phyloP scores from a whole-genome alignment of 2,113 vertebrate species.

The Heliornis fulica region DNA sequence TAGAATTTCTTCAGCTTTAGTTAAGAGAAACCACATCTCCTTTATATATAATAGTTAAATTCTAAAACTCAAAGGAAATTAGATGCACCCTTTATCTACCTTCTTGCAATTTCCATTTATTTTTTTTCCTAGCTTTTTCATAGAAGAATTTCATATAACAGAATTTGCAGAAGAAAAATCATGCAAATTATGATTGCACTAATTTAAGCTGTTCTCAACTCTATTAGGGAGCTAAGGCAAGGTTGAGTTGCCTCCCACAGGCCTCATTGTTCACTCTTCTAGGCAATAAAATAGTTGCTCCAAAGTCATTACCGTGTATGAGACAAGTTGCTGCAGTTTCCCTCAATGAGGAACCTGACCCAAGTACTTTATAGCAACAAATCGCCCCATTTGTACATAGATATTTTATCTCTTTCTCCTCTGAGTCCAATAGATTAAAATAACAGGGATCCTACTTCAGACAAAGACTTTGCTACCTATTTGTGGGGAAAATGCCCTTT shows the following conservation, averaged over 20 bases:
- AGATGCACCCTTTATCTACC: background rate
- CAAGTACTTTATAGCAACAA: background rate
- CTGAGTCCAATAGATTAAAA: background rate
- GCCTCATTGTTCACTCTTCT: constrained; percentile 2
- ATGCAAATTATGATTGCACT: constrained; percentile 8
- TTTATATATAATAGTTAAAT: background rate
- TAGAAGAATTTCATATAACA: background rate
- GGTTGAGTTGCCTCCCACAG: background rate
- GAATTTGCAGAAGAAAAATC: background rate
- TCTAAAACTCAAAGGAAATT: background rate
- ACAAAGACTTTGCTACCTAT: background rate
- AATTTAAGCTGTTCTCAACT: background rate
- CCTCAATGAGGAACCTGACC: background rate
- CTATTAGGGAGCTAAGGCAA: background rate
- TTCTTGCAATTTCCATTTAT: background rate
- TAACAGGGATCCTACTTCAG: background rate
- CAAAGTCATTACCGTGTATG: background rate
- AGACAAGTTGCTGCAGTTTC: background rate
- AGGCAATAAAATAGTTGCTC: background rate
- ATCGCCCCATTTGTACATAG: background rate
- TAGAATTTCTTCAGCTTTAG: background rate
- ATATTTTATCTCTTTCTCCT: background rate
- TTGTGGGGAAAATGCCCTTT: background rate
- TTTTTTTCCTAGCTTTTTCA: background rate
- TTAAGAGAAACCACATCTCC: background rate